Evolutionary conservation across 1,140 invertebrate species (phyloP), one percentile per base, ranked within the genome.

Genomic region (Bombus sibiricus): DNA sequence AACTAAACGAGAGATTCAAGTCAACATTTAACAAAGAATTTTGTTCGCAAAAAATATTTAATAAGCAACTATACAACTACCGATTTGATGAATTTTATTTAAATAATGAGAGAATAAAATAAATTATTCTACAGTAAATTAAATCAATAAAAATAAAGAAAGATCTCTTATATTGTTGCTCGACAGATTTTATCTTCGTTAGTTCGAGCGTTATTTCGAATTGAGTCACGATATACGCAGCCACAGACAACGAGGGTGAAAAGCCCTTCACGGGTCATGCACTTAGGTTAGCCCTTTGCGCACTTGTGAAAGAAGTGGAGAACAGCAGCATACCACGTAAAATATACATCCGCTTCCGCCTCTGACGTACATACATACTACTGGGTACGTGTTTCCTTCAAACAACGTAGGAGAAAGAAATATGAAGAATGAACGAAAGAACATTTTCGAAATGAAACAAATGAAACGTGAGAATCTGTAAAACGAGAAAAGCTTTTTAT

Each of bases 231-330:
- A 15, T 77, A 62, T n/a, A 59, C 34, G 1, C 6, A 28, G 0
- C 1, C 34, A 9, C 28, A 34, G 15, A 66, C n/a, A 13, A 53
- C 18, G 2, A 37, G 25, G 59, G 15, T 39, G 18, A 28, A 77
- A 34, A 39, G 18, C 28, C 68, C 9, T 57, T 53, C 47, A 47
- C 43, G n/a, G 62, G 8, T 69, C 28, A 57, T 15, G 34, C 34
- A 69, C 53, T 76, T 83, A 32, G 81, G 62, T 83, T 83, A 77
- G 32, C 28, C 3, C 43, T 15, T 28, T 77, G 28, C 73, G 28
- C 12, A 32, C 62, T 47, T 57, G 22, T 22, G n/a, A 75, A 39
- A 57, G 37, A 57, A 64, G 39, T 34, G 9, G 53, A 18, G 47
- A 69, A 28, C 68, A 57, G 64, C 34, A 43, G 72, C n/a, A 22